Evolutionary conservation across 2,888 invertebrate species (phyloP).

Genomic region (Drosophila quinaria): DNA sequence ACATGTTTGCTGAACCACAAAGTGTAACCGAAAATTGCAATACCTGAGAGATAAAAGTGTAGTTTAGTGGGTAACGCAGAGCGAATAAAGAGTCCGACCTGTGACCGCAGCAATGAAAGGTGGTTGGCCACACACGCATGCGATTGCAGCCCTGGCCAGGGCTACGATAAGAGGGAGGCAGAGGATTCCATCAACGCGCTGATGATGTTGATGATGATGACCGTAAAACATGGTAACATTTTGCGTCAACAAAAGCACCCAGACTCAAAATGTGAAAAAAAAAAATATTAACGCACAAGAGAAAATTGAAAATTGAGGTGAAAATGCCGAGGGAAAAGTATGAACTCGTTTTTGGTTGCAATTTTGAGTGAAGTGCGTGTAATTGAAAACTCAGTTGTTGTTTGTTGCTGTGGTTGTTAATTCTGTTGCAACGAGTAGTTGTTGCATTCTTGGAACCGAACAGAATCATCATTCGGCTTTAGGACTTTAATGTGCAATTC

Average conservation of each 20-base stretch:
- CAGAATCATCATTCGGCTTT: slow-evolving; percentile 10
- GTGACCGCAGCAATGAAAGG: slow-evolving; percentile 69
- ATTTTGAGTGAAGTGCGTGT: slow-evolving; percentile 42
- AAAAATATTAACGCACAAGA: slow-evolving; percentile 44
- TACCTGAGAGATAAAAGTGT: slow-evolving; percentile 29
- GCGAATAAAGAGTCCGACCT: slow-evolving; percentile 33
- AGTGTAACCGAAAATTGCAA: slow-evolving; percentile 19
- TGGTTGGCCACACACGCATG: slow-evolving; percentile 59
- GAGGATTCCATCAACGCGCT: slow-evolving; percentile 19
- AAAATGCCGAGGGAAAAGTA: background rate
- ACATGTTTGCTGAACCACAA: slow-evolving; percentile 28
- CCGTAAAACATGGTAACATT: slow-evolving; percentile 50
- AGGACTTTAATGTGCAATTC: slow-evolving; percentile 18
- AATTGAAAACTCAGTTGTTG: slow-evolving; percentile 46
- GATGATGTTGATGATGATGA: slow-evolving; percentile 41
- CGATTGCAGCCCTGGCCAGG: slow-evolving; percentile 3
- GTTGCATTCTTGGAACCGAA: background rate
- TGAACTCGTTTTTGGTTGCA: slow-evolving; percentile 6
- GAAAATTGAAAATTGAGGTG: slow-evolving; percentile 67
- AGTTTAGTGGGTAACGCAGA: slow-evolving; percentile 5
- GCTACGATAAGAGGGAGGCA: background rate
- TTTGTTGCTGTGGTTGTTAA: background rate
- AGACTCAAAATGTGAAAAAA: slow-evolving; percentile 40
- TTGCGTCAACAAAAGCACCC: slow-evolving; percentile 31
- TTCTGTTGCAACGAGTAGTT: background rate